Evolutionary conservation across 2,888 invertebrate genomes (phyloP).

Genomic region (Cantharis flavilabris): DNA sequence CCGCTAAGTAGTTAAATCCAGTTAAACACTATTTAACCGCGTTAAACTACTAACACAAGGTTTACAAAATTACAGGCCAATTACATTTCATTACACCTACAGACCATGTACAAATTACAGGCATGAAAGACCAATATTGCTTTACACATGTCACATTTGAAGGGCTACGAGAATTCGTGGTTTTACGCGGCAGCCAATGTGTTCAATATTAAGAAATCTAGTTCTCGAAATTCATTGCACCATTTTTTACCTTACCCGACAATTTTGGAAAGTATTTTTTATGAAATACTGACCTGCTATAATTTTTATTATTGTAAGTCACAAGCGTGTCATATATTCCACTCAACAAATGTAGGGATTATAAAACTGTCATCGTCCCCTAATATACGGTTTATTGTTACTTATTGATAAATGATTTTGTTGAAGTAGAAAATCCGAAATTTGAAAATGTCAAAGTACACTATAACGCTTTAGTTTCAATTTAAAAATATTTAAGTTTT

Average conservation of each 20-base stretch:
- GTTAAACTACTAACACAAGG: too few relatives aligned
- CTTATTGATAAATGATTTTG: background rate
- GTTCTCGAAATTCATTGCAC: background rate
- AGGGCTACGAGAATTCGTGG: too few relatives aligned
- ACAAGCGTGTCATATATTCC: background rate
- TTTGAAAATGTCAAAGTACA: background rate
- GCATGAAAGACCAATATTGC: too few relatives aligned
- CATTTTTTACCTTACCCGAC: background rate
- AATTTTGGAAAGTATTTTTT: background rate
- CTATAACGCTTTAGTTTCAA: background rate
- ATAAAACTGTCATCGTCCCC: background rate
- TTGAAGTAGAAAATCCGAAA: background rate
- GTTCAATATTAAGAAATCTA: background rate
- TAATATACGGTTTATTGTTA: background rate
- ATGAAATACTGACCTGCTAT: background rate
- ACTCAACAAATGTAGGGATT: background rate
- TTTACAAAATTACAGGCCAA: background rate
- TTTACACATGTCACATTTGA: too few relatives aligned
- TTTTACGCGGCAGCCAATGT: background rate
- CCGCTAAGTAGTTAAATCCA: too few relatives aligned
- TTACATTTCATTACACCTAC: background rate
- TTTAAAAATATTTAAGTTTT: background rate
- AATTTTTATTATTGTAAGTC: background rate
- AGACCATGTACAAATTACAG: background rate
- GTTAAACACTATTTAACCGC: too few relatives aligned